Percentiles rank a stretch among this genome's conserved stretches.
Conservation (phyloP, 2,113 vertebrate genomes). For the Catharus fuscescens region DNA sequence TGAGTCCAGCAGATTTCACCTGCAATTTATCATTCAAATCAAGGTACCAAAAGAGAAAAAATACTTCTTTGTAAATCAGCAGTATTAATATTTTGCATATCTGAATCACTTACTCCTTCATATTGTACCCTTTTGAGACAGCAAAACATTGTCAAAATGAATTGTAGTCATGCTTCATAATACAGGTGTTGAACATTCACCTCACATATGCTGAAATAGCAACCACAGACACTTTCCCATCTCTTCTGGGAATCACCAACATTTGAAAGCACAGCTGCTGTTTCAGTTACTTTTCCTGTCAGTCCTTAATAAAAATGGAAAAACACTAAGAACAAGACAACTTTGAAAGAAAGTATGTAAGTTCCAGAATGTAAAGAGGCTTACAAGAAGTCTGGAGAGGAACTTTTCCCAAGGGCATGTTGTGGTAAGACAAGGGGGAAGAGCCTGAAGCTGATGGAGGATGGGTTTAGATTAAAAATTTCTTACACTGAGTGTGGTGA, state of each 20-base stretch:
- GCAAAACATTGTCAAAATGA: slow-evolving; percentile 55
- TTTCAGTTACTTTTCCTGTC: neutral
- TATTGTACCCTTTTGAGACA: slow-evolving; percentile 18
- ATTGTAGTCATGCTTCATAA: slow-evolving; percentile 41
- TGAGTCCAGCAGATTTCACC: neutral
- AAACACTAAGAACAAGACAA: neutral
- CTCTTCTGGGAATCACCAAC: neutral
- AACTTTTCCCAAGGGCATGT: neutral
- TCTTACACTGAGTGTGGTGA: neutral
- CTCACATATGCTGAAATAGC: slow-evolving; percentile 21
- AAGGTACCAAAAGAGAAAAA: slow-evolving; percentile 12
- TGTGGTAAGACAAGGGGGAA: neutral
- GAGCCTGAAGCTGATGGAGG: neutral
- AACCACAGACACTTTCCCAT: neutral
- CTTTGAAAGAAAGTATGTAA: neutral
- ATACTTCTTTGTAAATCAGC: slow-evolving; percentile 1
- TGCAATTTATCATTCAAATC: slow-evolving; percentile 4
- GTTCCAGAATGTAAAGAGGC: neutral
- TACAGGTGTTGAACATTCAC: slow-evolving; percentile 2
- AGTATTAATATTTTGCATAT: slow-evolving; percentile 57
- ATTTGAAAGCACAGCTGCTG: slow-evolving; percentile 21
- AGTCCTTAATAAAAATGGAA: neutral
- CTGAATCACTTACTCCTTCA: slow-evolving; percentile 58
- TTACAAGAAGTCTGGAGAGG: neutral
- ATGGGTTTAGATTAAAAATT: neutral